These are phyloP conservation scores for Meteorus sp. DNA, from an alignment of 1,140 invertebrate genomes.

Conservation along the genomic window DNA sequence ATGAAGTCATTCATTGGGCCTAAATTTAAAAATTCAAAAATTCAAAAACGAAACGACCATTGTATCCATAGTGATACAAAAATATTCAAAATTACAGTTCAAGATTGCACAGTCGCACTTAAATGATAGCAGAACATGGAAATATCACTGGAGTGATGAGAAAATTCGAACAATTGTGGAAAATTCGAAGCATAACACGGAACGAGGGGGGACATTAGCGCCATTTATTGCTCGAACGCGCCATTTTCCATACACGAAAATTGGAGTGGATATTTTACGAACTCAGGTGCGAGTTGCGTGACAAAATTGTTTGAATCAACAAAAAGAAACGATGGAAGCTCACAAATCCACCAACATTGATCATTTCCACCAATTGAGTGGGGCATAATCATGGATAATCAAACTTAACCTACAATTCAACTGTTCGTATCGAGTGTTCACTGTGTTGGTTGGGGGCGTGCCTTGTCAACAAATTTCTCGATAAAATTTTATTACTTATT, in stretches of 20 bases:
- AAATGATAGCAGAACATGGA: background rate
- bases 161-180: constrained; percentile 39
- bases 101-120: background rate
- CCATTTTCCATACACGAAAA: constrained; percentile 56
- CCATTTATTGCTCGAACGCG: constrained; percentile 57
- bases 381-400: background rate
- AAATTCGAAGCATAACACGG: constrained; percentile 44
- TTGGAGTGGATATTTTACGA: constrained; percentile 25
- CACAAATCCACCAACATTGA: background rate
- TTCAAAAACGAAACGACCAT: constrained; percentile 42
- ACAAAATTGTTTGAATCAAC: background rate
- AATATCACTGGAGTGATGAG: constrained; percentile 25
- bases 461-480: constrained; percentile 28
- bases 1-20: constrained; percentile 30
- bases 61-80: background rate
- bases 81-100: background rate
- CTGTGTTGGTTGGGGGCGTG: constrained; percentile 40
- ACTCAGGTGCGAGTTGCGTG: background rate
- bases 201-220: constrained; percentile 52
- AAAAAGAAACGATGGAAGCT: background rate
- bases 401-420: constrained; percentile 46
- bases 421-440: constrained; percentile 42
- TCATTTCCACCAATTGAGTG: background rate
- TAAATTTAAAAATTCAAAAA: constrained; percentile 57
- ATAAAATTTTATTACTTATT: background rate